A percentile compares a stretch with the other conserved stretches of the same genome.
These are phyloP conservation scores for Linnaemya tessellans DNA, from an alignment of 2,888 invertebrate genomes.

Conservation along the genomic window DNA sequence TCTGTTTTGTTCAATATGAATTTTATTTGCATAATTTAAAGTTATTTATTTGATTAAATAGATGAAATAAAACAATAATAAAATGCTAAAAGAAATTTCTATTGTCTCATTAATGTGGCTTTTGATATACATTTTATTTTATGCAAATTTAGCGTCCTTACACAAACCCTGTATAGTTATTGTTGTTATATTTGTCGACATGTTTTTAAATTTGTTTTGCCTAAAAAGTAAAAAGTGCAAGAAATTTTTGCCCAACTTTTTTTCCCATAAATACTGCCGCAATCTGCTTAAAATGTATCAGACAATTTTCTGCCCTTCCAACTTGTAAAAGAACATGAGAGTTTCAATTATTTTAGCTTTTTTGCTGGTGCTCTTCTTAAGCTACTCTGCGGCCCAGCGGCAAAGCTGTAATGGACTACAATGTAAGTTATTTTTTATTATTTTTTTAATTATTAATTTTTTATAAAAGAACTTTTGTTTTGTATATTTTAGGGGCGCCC, in stretches of 20 bases:
- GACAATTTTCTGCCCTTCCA: background rate
- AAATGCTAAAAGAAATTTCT: background rate
- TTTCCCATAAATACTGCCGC: background rate
- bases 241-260: background rate
- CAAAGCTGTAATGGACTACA: background rate
- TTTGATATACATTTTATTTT: background rate
- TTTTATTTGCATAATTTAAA: background rate
- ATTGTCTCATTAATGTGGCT: background rate
- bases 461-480: too few species aligned
- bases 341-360: background rate
- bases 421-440: background rate
- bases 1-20: background rate
- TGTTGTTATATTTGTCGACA: too few species aligned
- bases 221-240: background rate
- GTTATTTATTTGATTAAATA: background rate
- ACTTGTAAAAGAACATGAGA: background rate
- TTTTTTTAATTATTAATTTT: too few species aligned
- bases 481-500: background rate
- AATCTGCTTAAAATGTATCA: background rate
- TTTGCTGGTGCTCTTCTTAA: background rate
- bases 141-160: too few species aligned
- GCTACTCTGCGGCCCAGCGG: background rate
- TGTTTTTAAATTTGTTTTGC: background rate
- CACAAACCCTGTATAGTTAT: too few species aligned
- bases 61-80: background rate